Base-by-base conservation (phyloP, 2,888 invertebrate species). In the Muschampia plurimacula region DNA sequence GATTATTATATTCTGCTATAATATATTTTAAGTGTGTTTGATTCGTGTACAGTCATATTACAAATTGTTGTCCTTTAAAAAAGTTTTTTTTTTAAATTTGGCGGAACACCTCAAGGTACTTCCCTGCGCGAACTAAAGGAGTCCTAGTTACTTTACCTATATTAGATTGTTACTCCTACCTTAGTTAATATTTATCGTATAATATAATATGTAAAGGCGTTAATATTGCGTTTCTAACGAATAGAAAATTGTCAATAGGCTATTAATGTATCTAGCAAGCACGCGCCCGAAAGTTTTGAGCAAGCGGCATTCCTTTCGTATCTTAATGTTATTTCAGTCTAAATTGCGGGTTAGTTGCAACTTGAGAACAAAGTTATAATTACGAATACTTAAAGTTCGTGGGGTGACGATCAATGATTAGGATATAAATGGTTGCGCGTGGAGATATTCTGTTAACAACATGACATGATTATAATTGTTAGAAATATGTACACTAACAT, bases 381-480 rank as follows among this genome's bases (percentile, higher is more conserved):
- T 62, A 70, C 46, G 66, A 71, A 71, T 71, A 59, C 36, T 71
- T 71, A 52, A 60, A 72, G 66, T 67, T 72, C 41, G 59, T 67
- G 28, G 66, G 62, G 66, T 72, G 71, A 52, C 59, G 66, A 71
- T 59, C 49, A 71, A 66, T 57, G 55, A 70, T 70, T 70, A 57
- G 44, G 15, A 5, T 49, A 13, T 70, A 59, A 65, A 70, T 65
- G 59, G 65, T 59, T 70, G 32, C 55, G 46, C 70, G 70, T 70
- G 70, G 65, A 69, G 69, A 52, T 69, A 69, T 69, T 57, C n/a
- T 57, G 39, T 70, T 36, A 13, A 36, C 60, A 28, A 8, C 12
- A 6, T 39, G 13, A 36, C 13, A 39, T 15, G n/a, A 52, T 52
- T 8, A 15, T 15, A 15, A 15, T 52, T 52, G 52, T 52, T n/a